Evolutionary conservation across 2,888 invertebrate species (phyloP).

Genomic region (Polyommatus iphigenia): DNA sequence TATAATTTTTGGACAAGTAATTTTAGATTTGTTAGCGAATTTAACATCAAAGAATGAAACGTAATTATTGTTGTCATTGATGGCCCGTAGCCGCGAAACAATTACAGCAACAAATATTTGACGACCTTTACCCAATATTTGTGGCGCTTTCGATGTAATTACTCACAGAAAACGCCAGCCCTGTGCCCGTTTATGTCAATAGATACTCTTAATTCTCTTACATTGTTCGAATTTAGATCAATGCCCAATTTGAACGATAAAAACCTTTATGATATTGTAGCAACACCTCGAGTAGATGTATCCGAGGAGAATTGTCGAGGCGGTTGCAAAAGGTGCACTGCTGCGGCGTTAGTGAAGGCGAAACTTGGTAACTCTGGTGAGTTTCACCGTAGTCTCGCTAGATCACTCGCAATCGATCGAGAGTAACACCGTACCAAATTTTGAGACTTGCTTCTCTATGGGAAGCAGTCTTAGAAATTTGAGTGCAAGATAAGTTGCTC

Average conservation of each 20-base stretch:
- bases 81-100: neutral
- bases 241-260: slow-evolving; percentile 33
- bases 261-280: slow-evolving; percentile 48
- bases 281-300: slow-evolving; percentile 58
- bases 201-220: slow-evolving; percentile 33
- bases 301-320: slow-evolving; percentile 57
- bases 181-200: slow-evolving; percentile 51
- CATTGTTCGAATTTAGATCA: slow-evolving; percentile 48
- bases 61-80: neutral
- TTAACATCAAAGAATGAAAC: neutral
- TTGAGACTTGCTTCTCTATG: neutral
- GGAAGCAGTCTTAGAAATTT: neutral
- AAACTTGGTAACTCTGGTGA: slow-evolving; percentile 66
- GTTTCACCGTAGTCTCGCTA: slow-evolving; percentile 51
- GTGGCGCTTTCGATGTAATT: slow-evolving; percentile 37
- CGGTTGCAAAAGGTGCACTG: slow-evolving; percentile 69
- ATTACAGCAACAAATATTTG: slow-evolving; percentile 19
- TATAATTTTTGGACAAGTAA: neutral
- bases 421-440: neutral
- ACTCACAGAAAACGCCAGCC: slow-evolving; percentile 39
- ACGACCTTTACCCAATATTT: slow-evolving; percentile 8
- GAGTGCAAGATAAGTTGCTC: neutral
- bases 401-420: slow-evolving; percentile 19
- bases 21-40: neutral
- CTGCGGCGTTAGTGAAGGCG: slow-evolving; percentile 63